phyloP scores from a whole-genome alignment of 1,140 invertebrate species.

The Limonius californicus region DNA sequence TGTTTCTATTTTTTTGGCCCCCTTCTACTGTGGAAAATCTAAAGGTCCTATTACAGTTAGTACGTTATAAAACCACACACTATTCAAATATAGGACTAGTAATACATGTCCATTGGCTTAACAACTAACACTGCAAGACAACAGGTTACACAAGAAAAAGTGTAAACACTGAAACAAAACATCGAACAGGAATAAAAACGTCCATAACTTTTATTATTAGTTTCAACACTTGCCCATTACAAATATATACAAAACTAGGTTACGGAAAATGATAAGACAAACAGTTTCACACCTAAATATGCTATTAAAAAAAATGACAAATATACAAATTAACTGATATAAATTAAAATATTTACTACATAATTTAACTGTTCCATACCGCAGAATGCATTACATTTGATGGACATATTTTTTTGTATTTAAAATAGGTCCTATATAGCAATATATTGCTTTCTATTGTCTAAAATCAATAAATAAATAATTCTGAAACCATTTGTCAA shows the following conservation, averaged over 20 bases:
- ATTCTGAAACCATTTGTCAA: slow-evolving; percentile 5
- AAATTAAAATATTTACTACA: slow-evolving; percentile 1
- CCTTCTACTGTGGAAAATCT: too few relatives aligned
- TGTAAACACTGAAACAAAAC: background rate
- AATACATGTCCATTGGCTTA: too few relatives aligned
- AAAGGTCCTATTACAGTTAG: too few relatives aligned
- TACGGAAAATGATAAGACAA: slow-evolving; percentile 5
- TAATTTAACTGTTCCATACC: background rate
- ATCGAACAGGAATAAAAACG: slow-evolving; percentile 10
- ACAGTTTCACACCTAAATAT: slow-evolving; percentile 1
- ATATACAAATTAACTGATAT: slow-evolving; percentile 3
- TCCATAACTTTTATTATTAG: slow-evolving; percentile 12
- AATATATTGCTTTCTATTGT: background rate
- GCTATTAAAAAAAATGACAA: slow-evolving; percentile 1
- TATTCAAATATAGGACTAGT: too few relatives aligned
- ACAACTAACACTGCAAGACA: too few relatives aligned
- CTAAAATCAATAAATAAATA: slow-evolving; percentile 11
- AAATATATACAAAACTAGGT: slow-evolving; percentile 15
- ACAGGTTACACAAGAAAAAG: too few relatives aligned
- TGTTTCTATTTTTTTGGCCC: too few relatives aligned
- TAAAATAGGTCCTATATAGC: background rate
- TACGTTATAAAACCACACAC: too few relatives aligned
- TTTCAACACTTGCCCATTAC: slow-evolving; percentile 15
- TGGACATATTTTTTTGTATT: background rate
- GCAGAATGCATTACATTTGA: background rate